A percentile compares a stretch with the other conserved stretches of the same genome.
phyloP scores from a whole-genome alignment of 2,888 invertebrate genomes.

The Syrista parreyssii region DNA sequence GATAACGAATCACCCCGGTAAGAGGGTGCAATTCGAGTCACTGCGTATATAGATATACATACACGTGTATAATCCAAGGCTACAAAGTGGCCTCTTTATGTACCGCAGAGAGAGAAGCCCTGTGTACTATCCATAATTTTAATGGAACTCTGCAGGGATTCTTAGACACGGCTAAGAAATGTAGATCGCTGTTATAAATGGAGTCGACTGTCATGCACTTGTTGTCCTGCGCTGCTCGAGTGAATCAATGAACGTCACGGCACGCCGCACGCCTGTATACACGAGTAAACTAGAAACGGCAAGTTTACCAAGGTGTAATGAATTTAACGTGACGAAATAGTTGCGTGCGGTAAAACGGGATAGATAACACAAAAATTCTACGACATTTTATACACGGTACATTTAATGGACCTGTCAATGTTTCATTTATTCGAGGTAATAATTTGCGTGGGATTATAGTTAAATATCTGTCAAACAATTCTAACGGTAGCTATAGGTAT shows the following conservation, averaged over 20 bases:
- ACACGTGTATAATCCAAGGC: slow-evolving; percentile 30
- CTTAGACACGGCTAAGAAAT: neutral
- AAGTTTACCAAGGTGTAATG: neutral
- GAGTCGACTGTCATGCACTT: neutral
- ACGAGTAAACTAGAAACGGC: no score
- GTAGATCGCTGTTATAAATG: neutral
- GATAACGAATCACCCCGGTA: slow-evolving; percentile 41
- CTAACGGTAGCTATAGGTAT: neutral
- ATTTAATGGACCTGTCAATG: neutral
- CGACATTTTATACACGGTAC: neutral
- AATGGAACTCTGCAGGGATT: neutral
- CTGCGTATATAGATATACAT: slow-evolving; percentile 30
- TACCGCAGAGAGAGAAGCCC: neutral
- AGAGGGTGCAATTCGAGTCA: slow-evolving; percentile 34
- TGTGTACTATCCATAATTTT: neutral
- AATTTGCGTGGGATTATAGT: neutral
- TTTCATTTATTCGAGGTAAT: neutral
- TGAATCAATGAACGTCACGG: neutral
- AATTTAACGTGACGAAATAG: neutral
- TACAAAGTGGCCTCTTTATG: slow-evolving; percentile 38
- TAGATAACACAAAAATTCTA: neutral
- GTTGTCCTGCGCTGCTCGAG: neutral
- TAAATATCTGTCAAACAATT: neutral
- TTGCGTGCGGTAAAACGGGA: neutral
- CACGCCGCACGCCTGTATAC: neutral